These are phyloP conservation scores for Cydia splendana DNA, from an alignment of 1,140 invertebrate genomes.

Conservation along the genomic window DNA sequence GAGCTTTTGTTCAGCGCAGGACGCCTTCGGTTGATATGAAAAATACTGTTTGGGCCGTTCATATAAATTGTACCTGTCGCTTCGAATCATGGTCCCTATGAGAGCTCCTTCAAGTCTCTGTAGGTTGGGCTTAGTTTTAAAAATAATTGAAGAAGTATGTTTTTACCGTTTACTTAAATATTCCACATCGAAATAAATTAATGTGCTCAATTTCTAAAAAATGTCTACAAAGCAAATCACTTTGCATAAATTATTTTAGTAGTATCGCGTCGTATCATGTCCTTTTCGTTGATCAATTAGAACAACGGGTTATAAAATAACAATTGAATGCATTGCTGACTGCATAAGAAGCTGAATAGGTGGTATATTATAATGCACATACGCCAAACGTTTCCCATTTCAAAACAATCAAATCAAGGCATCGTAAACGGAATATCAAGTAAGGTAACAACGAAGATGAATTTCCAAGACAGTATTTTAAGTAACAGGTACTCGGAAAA, in stretches of 20 bases:
- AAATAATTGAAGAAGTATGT: no score
- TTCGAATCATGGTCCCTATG: no score
- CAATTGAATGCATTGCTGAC: neutral
- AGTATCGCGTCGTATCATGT: neutral
- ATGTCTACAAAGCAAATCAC: neutral
- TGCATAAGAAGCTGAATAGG: constrained; percentile 5
- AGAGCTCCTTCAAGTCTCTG: no score
- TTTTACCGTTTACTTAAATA: no score
- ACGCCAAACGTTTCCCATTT: neutral
- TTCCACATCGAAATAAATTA: no score
- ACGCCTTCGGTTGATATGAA: neutral
- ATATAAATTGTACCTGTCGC: no score
- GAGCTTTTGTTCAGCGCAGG: no score
- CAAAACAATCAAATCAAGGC: constrained; percentile 16
- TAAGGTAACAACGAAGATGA: neutral
- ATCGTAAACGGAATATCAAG: constrained; percentile 3
- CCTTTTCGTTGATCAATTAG: neutral
- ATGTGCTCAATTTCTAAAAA: no score
- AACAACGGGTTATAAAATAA: neutral
- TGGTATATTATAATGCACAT: constrained; percentile 7
- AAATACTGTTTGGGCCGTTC: neutral
- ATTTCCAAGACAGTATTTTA: neutral
- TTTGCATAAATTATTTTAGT: neutral
- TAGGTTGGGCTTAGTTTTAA: no score
- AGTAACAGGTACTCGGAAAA: neutral